phyloP scores from a whole-genome alignment of 2,113 vertebrate genomes.

The Fregetta grallaria region DNA sequence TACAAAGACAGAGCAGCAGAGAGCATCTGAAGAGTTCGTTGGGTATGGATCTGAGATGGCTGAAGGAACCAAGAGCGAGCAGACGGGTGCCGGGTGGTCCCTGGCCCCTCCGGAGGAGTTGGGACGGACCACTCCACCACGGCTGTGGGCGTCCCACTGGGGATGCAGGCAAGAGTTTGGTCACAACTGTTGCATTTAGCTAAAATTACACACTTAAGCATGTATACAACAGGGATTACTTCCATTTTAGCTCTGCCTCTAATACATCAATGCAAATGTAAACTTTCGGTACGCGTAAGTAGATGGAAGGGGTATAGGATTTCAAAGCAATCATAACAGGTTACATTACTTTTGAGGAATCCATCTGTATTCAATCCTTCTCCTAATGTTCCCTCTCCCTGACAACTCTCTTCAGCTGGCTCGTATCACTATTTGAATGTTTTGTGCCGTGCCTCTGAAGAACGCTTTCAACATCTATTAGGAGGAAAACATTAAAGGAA shows the following conservation, averaged over 20 bases:
- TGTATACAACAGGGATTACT: constrained; percentile 52
- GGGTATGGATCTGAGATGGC: not conserved
- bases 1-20: not conserved
- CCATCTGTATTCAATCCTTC: constrained; percentile 69
- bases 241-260: constrained; percentile 52
- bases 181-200: constrained; percentile 28
- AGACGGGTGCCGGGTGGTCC: not conserved
- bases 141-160: not conserved
- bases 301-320: constrained; percentile 55
- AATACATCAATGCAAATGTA: constrained; percentile 55
- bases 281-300: constrained; percentile 41
- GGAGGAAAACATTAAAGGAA: constrained; percentile 61
- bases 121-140: not conserved
- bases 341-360: constrained; percentile 70
- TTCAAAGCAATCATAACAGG: constrained; percentile 70
- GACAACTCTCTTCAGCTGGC: constrained; percentile 69
- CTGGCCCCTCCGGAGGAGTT: not conserved
- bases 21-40: accelerated
- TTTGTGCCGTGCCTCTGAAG: constrained; percentile 58
- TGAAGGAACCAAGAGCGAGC: not conserved
- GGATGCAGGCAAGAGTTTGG: not conserved
- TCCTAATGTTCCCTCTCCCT: constrained; percentile 53
- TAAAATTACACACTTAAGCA: constrained; percentile 52
- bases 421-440: constrained; percentile 57
- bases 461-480: constrained; percentile 65